phyloP scores from a whole-genome alignment of 2,888 invertebrate species.

The Arctia plantaginis region DNA sequence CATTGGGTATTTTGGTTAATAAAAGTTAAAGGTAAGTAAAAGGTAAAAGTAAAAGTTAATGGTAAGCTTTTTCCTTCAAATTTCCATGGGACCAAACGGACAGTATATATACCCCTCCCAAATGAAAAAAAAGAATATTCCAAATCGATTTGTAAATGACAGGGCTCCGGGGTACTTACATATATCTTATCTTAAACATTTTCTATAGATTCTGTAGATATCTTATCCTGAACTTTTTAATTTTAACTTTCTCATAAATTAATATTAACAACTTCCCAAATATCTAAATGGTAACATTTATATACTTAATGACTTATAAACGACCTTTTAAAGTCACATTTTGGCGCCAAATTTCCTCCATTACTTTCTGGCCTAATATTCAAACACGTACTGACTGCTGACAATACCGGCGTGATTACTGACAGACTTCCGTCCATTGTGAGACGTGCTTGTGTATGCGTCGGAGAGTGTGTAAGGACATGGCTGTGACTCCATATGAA shows the following conservation, averaged over 20 bases:
- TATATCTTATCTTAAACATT: no score
- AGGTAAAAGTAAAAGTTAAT: no score
- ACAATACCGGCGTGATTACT: conserved; percentile 56
- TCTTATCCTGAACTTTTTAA: background rate
- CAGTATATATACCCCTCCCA: no score
- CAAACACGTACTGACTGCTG: conserved; percentile 24
- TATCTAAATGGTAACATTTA: background rate
- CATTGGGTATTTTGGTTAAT: no score
- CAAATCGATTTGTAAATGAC: background rate
- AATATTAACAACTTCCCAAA: background rate
- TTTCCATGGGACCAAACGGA: no score
- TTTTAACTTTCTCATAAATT: background rate
- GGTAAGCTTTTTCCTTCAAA: no score
- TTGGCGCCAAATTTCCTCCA: conserved; percentile 41
- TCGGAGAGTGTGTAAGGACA: conserved; percentile 25
- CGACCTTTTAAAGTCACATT: conserved; percentile 19
- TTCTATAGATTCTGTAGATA: no score
- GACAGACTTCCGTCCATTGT: conserved; percentile 75
- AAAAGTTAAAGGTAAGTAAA: no score
- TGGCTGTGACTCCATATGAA: conserved; percentile 26
- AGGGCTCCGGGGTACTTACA: background rate
- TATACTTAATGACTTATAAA: background rate
- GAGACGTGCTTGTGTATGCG: conserved; percentile 46
- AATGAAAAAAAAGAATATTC: no score
- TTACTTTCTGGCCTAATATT: conserved; percentile 29